Base-by-base conservation (phyloP, 2,797 vertebrate genomes). In the Pseudochromis fuscus region DNA sequence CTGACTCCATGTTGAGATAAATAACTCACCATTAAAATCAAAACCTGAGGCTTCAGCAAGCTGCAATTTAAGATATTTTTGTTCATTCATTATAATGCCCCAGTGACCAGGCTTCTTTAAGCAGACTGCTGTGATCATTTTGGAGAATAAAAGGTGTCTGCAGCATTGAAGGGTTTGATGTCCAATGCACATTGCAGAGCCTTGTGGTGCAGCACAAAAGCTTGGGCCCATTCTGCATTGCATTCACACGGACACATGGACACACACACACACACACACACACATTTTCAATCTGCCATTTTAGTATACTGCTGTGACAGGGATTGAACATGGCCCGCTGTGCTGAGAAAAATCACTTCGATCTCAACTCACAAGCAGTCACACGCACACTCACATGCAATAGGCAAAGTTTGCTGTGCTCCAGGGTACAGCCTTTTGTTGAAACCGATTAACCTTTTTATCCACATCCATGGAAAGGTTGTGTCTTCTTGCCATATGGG, bases 401-500 rank as follows among this genome's bases (percentile, higher is more conserved):
- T 50, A 61, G 75, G 63, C 79, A 79, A 82, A 73, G 37, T 60
- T 78, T 82, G 27, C 50, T 69, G 11, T 71, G 77, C 87, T 81
- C 52, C 53, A 63, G 84, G 80, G 62, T 77, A 60, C 5, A 57
- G 58, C 53, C 46, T 72, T 78, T 86, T 74, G 67, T 71, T 75
- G 48, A 60, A 81, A 78, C 57, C 40, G 49, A 84, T 89, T 85
- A 87, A 88, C 81, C 77, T 85, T 88, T 87, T 81, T 75, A 79
- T 80, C 60, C 61, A 81, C 73, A 53, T 72, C 55, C 63, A 74
- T 69, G 38, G n/a, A 84, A 78, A 77, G 58, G 67, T 82, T 87
- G 72, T 67, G 68, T 79, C 58, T 84, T 77, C 81, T 68, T 69
- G 61, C 60, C 58, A 49, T 72, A 58, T 23, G 49, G 46, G 49